A percentile compares a stretch with the other conserved stretches of the same genome.
Conservation (phyloP, 2,113 vertebrate genomes). For the Loxodonta africana region DNA sequence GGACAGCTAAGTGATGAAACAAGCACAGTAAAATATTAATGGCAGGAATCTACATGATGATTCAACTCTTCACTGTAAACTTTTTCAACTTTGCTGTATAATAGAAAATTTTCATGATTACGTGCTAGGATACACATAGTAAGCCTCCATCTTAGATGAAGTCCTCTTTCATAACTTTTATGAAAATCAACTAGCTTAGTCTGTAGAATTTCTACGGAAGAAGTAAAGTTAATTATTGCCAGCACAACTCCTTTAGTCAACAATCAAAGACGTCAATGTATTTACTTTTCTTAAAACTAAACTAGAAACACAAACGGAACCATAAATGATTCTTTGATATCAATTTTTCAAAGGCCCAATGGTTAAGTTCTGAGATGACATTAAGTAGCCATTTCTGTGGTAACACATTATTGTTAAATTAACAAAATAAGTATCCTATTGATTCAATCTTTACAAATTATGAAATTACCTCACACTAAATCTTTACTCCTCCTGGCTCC, state of each 20-base stretch:
- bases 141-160: neutral
- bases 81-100: rapidly evolving
- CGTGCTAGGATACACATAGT: rapidly evolving
- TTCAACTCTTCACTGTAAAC: neutral
- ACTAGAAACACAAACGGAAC: neutral
- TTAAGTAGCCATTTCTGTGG: neutral
- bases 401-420: neutral
- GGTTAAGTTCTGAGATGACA: neutral
- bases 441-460: neutral
- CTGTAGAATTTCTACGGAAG: neutral
- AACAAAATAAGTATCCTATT: neutral
- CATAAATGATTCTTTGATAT: no score
- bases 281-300: neutral
- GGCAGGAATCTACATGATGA: rapidly evolving
- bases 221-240: neutral
- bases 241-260: neutral
- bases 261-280: rapidly evolving
- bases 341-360: neutral
- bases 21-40: rapidly evolving
- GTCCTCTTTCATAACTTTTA: neutral
- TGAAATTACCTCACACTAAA: neutral
- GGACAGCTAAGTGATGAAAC: rapidly evolving
- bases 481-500: neutral
- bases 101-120: neutral
- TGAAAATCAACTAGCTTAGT: neutral